Base-by-base conservation (phyloP, 2,888 invertebrate species). In the Drosophila parthenogenetica region DNA sequence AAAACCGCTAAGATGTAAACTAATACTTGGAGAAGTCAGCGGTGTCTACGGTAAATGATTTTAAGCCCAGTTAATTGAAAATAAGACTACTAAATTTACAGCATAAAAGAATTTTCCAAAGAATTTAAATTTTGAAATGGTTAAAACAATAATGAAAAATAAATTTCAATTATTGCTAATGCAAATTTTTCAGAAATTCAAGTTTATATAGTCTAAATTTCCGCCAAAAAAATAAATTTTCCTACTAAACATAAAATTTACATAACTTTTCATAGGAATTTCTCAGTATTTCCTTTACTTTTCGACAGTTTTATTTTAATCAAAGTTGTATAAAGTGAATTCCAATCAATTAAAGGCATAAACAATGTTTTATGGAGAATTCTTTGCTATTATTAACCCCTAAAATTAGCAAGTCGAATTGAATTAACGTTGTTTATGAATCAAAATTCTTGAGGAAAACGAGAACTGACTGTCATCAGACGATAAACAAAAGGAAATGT, bases 281-380 rank as follows among this genome's bases (percentile, higher is more conserved):
- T 35, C 35, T 8, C 7, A n/a, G 1, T 45, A 35, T 37, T 32
- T 45, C 0, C 3, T 32, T 16, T 35, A n/a, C 2, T 45, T 22
- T 19, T 45, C 35, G 45, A 57, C 46, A 57, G 16, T 57, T 57
- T 57, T 46, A 57, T 46, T 8, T 46, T 35, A 16, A 46, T 57
- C 29, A 25, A 46, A 46, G 57, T 32, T 55, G 43, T 55, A 7
- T 35, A 42, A 29, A 8, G 29, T 14, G 37, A 55, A 55, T 55
- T 45, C 14, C 55, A 55, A 16, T 46, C 57, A 46, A 46, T 25
- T 45, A 45, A 57, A 37, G 58, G 42, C 58, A 48, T 48, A 48
- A 58, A 58, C 48, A 58, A 39, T 48, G 16, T 16, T 39, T 58
- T 48, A 58, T 48, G 29, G 10, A 11, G 37, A 48, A 58, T 58